phyloP scores from a whole-genome alignment of 2,888 invertebrate species.

The Polyploca ridens region DNA sequence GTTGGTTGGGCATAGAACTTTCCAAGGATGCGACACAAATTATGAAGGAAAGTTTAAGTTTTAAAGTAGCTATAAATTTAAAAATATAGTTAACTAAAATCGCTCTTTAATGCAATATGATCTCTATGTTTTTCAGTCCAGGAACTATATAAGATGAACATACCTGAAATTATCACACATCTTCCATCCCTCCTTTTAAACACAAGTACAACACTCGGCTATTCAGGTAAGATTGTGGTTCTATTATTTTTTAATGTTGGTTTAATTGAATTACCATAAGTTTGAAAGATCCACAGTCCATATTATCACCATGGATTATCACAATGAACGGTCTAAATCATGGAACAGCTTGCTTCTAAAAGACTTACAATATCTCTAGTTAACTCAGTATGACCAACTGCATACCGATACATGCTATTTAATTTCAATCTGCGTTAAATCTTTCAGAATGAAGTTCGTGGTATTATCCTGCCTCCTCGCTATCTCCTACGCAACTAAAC shows the following conservation, averaged over 20 bases:
- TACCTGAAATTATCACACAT: slow-evolving; percentile 42
- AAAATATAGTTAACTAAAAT: neutral
- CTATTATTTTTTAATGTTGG: neutral
- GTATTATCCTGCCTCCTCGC: slow-evolving; percentile 31
- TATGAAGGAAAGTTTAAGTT: too few relatives aligned
- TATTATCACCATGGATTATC: too few relatives aligned
- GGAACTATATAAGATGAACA: slow-evolving; percentile 46
- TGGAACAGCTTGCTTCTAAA: too few relatives aligned
- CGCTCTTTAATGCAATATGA: slow-evolving; percentile 32
- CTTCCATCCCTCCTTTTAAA: slow-evolving; percentile 28
- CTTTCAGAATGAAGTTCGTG: slow-evolving; percentile 33
- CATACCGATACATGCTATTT: neutral
- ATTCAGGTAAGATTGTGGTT: neutral
- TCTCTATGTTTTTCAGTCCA: slow-evolving; percentile 19
- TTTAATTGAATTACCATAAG: neutral
- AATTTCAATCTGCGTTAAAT: slow-evolving; percentile 8
- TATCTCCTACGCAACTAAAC: slow-evolving; percentile 28
- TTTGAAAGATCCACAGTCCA: neutral
- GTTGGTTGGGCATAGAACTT: too few relatives aligned
- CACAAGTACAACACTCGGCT: slow-evolving; percentile 16
- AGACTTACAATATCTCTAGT: too few relatives aligned
- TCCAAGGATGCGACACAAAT: too few relatives aligned
- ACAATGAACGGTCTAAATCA: too few relatives aligned
- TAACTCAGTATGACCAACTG: neutral
- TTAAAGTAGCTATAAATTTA: too few relatives aligned